phyloP scores from a whole-genome alignment of 2,113 vertebrate genomes.

The Emberiza fucata region DNA sequence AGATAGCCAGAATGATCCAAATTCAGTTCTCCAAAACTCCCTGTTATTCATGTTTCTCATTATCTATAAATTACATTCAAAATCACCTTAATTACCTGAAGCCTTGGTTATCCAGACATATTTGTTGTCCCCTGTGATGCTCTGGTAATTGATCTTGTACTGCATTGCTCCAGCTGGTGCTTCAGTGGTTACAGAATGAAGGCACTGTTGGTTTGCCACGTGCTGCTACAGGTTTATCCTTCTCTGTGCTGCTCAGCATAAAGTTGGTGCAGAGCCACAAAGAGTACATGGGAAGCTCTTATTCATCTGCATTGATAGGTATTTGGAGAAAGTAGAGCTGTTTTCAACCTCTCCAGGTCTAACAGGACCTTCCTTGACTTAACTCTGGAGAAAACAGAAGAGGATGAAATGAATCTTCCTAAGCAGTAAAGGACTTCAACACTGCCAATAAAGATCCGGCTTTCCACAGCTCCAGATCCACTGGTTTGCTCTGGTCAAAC shows the following conservation, averaged over 20 bases:
- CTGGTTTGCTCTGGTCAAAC: background rate
- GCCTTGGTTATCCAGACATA: constrained; percentile 15
- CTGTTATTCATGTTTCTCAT: constrained; percentile 50
- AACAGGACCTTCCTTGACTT: background rate
- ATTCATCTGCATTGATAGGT: background rate
- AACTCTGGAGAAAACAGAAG: background rate
- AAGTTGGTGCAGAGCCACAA: background rate
- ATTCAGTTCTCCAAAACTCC: constrained; percentile 14
- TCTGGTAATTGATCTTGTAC: constrained; percentile 42
- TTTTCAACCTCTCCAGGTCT: background rate
- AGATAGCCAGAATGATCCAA: background rate
- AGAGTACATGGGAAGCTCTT: background rate
- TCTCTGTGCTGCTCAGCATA: background rate
- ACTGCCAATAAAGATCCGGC: background rate
- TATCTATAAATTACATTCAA: constrained; percentile 42
- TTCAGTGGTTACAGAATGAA: background rate
- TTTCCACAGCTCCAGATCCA: background rate
- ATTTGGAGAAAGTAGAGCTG: background rate
- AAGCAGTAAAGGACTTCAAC: background rate
- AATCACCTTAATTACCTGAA: constrained; percentile 53
- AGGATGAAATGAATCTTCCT: background rate
- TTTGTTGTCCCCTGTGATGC: background rate
- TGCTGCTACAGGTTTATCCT: background rate
- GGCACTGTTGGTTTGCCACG: background rate
- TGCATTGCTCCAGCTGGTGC: background rate